Evolutionary conservation across 2,797 vertebrate genomes (phyloP), one percentile per base, ranked within the genome.

Genomic region (Sebastes nivosus): DNA sequence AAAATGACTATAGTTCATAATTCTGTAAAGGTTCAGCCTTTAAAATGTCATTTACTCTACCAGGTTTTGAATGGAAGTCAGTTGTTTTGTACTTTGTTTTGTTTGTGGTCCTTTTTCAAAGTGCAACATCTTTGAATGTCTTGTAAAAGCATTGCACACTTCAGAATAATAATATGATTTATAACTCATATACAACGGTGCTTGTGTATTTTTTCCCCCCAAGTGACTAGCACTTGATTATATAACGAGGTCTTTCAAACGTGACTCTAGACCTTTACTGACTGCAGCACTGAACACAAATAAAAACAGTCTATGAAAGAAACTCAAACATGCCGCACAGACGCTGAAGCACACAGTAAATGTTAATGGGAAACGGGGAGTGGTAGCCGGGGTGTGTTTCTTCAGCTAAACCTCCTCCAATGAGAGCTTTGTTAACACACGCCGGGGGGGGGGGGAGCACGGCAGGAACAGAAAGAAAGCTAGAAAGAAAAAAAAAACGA

Each of bases 341-440:
- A 79, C 36, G 77, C 42, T 9, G 36, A 24, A 61, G 69, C 74
- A 58, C 4, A 4, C 42, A 79, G 69, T 83, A 77, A 88, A 81
- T 32, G 74, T 83, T 83, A 67, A 81, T 80, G 78, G 36, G 81
- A 82, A 77, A 71, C 32, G 2, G 77, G 91, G 91, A 89, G 89
- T 72, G 92, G 75, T 6, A 16, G 58, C 34, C 2, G 25, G 76
- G 82, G 86, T 32, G 87, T 75, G 75, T 82, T 73, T 61, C 50
- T 70, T 29, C 38, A 52, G 38, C 52, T 73, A 32, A 79, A 84
- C 63, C 67, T 77, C 46, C 67, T 80, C 80, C 80, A 90, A 85
- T 76, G 71, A 83, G 29, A 24, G 60, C 89, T 90, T 86, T 92
- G 89, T 91, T 74, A 68, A 63, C 64, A n/a, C 58, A 63, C 22